Evolutionary conservation across 2,113 vertebrate species (phyloP).

Genomic region (Burhinus oedicnemus): DNA sequence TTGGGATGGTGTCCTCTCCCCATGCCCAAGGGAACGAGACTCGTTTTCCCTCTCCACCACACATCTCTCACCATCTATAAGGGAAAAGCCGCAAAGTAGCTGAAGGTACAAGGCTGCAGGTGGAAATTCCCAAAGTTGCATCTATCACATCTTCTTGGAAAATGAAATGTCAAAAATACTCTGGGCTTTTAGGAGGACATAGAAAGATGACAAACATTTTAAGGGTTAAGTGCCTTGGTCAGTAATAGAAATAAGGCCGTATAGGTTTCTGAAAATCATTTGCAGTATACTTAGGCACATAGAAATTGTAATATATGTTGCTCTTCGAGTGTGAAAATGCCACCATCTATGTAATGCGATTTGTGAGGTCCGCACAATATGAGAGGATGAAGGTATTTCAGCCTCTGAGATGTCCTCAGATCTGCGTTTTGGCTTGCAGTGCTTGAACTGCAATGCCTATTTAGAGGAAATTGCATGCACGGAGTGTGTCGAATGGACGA

Average conservation of each 20-base stretch:
- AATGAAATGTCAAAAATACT: not conserved
- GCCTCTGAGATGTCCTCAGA: not conserved
- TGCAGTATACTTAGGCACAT: not conserved
- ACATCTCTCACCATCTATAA: fast-evolving
- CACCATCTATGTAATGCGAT: not conserved
- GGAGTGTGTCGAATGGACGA: not conserved
- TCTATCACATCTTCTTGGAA: not conserved
- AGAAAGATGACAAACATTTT: not conserved
- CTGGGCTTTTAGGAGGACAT: not conserved
- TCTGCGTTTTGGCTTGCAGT: not conserved
- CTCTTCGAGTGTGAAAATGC: not conserved
- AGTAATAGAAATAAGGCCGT: not conserved
- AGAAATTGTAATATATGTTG: not conserved
- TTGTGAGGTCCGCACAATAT: not conserved
- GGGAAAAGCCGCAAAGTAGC: not conserved
- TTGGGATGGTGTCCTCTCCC: fast-evolving
- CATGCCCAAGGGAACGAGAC: fast-evolving
- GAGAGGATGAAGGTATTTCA: not conserved
- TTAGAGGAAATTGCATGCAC: not conserved
- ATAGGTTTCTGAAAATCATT: not conserved
- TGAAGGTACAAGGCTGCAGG: not conserved
- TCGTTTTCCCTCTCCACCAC: fast-evolving
- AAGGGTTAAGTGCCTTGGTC: not conserved
- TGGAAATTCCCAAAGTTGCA: not conserved
- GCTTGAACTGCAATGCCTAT: not conserved